Evolutionary conservation across 2,113 vertebrate species (phyloP).

Genomic region (Sminthopsis crassicaudata): DNA sequence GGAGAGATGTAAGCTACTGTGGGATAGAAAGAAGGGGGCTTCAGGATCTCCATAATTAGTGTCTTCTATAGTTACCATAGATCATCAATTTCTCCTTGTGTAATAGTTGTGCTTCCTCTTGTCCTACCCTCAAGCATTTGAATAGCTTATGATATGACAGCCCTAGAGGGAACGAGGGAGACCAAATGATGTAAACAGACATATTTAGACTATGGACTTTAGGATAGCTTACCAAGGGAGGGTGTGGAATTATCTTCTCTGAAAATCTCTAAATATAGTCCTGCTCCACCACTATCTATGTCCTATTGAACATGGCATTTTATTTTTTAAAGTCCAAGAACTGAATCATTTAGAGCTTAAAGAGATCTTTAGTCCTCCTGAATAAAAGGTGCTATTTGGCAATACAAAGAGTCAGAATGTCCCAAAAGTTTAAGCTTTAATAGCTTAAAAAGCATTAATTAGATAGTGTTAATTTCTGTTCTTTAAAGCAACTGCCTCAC

Average conservation of each 20-base stretch:
- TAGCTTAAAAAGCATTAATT: not conserved
- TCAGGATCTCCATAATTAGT: not conserved
- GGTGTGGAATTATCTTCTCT: not conserved
- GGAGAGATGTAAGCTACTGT: not conserved
- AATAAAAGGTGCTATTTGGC: not conserved
- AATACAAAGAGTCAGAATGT: not conserved
- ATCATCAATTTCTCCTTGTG: slow-evolving; percentile 17
- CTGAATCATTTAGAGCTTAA: not conserved
- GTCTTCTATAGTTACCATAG: slow-evolving; percentile 11
- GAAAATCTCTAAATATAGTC: not conserved
- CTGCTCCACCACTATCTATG: not conserved
- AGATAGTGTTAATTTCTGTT: not conserved
- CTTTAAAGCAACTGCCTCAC: not conserved
- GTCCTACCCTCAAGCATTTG: not conserved
- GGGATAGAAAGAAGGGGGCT: not conserved
- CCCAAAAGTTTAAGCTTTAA: not conserved
- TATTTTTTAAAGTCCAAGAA: not conserved
- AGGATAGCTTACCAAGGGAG: not conserved
- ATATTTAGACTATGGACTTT: slow-evolving; percentile 1
- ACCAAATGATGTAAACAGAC: not conserved
- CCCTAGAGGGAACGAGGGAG: not conserved
- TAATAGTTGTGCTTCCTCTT: not conserved
- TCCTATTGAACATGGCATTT: not conserved
- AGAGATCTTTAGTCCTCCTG: not conserved
- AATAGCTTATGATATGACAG: not conserved